Base-by-base conservation (phyloP, 2,113 vertebrate genomes). In the Mus pahari region DNA sequence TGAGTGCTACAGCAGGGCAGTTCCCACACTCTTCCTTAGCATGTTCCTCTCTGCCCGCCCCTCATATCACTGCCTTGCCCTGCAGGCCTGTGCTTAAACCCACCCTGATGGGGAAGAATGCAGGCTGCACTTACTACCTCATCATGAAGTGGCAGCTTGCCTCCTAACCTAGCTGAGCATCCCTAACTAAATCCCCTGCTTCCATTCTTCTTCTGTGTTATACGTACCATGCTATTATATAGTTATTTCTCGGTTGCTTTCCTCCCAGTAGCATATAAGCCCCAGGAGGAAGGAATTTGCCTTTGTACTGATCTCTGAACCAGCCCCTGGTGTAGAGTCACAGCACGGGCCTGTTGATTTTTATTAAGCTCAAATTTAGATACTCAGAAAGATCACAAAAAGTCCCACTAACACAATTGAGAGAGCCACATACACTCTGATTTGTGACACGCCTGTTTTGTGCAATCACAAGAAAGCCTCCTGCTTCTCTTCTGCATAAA, bases 401-500 rank as follows among this genome's bases (percentile, higher is more conserved):
- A 50, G 19, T 36, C 77, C 45, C 39, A 7, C 79, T 73, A 82
- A 60, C 42, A 77, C 66, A 90, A 68, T 50, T 53, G 20, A 70
- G 88, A 82, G 78, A 93, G 78, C 26, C 53, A 70, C 53, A 77
- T 22, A 36, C 39, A 86, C 64, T 92, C 81, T 71, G 58, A 77
- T 53, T 89, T 81, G 45, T 73, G 60, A 79, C 0, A 19, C 1
- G 33, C 4, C 78, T 60, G 26, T 53, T 91, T 96, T 82, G 58
- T 66, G 74, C 36, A 86, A 93, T 26, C 22, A 74, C 64, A 78
- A 26, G 50, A 28, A 4, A 91, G 78, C 33, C 42, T 55, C 87
- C 86, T 64, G 77, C 7, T 55, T 96, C 91, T 75, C 48, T 20
- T 93, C 71, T 93, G 68, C 24, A 36, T 88, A 73, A 42, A 82